Conservation (phyloP, 2,797 vertebrate species). For the Pygocentrus nattereri region DNA sequence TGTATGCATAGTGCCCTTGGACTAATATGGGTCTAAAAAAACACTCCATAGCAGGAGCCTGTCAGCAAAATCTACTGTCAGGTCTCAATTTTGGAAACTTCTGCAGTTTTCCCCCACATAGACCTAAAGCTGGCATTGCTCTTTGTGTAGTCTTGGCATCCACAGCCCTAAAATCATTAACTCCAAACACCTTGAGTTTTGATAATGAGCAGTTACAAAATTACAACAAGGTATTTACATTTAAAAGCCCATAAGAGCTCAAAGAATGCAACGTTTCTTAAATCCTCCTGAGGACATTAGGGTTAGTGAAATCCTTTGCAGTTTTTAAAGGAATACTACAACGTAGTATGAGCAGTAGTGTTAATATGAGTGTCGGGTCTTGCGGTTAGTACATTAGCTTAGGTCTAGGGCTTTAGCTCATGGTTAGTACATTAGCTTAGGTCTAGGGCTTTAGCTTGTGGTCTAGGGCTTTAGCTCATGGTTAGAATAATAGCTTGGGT, state of each 20-base stretch:
- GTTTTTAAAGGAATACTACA: no score
- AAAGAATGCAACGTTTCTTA: background rate
- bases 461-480: no score
- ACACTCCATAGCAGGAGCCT: background rate
- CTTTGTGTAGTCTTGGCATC: background rate
- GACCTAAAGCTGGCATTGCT: background rate
- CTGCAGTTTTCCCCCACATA: background rate
- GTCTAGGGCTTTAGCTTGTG: no score
- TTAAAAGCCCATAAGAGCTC: background rate
- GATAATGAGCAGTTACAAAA: background rate
- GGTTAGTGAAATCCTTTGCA: no score
- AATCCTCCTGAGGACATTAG: no score
- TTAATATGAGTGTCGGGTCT: no score
- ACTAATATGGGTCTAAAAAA: background rate
- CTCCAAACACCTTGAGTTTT: background rate
- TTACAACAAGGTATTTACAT: background rate
- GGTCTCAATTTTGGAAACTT: slow-evolving; percentile 2
- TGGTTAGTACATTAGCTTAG: no score
- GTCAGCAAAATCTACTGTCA: background rate
- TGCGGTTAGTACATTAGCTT: no score
- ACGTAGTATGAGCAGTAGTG: no score
- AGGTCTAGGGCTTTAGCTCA: no score
- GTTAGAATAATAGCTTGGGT: no score
- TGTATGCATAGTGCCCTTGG: background rate
- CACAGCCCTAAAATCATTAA: background rate